Conservation (phyloP, 2,113 vertebrate genomes). For the Daphoenositta chrysoptera region DNA sequence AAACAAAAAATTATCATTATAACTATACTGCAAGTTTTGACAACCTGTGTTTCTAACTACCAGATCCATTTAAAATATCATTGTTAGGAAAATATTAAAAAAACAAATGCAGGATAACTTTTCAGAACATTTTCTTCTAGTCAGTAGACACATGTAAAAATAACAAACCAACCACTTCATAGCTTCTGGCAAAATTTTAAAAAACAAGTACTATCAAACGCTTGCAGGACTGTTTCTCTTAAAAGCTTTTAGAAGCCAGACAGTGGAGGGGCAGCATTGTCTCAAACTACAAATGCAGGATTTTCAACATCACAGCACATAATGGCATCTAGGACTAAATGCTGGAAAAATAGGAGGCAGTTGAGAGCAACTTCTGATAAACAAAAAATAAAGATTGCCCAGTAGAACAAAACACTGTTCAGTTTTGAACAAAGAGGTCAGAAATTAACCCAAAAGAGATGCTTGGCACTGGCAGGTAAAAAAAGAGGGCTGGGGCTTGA, state of each 20-base stretch:
- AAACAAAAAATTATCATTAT: neutral
- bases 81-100: neutral
- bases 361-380: neutral
- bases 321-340: neutral
- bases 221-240: neutral
- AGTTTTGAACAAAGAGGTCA: neutral
- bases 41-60: neutral
- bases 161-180: neutral
- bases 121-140: neutral
- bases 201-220: neutral
- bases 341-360: neutral
- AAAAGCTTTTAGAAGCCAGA: neutral
- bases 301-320: neutral
- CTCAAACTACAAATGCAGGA: neutral
- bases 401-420: neutral
- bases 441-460: neutral
- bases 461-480: neutral
- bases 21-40: neutral
- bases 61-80: neutral
- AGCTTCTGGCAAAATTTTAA: neutral
- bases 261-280: neutral
- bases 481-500: fast-evolving
- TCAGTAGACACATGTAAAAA: neutral
- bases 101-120: neutral
- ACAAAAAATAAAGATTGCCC: neutral